Evolutionary conservation across 2,888 invertebrate species (phyloP).

Genomic region (Lobophora halterata): DNA sequence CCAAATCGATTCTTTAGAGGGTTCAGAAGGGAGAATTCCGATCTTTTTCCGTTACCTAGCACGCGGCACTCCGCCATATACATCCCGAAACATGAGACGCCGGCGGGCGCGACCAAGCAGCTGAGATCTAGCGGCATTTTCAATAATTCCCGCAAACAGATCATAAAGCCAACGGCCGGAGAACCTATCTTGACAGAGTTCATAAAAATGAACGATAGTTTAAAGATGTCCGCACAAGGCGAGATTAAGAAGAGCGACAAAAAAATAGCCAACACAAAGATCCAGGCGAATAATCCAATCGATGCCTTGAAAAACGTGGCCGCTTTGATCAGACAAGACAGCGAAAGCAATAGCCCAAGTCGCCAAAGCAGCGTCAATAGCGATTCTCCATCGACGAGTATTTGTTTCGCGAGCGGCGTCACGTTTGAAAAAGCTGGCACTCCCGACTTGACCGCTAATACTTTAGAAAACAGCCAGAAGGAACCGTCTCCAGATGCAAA

Average conservation of each 20-base stretch:
- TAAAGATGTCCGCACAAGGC: slow-evolving; percentile 69
- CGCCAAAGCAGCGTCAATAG: slow-evolving; percentile 69
- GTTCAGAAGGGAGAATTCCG: slow-evolving; percentile 91
- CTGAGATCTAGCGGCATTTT: slow-evolving; percentile 85
- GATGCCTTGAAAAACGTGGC: slow-evolving; percentile 72
- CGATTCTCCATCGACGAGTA: slow-evolving; percentile 70
- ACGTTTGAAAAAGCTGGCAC: slow-evolving; percentile 64
- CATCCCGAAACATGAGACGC: slow-evolving; percentile 80
- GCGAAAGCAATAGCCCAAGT: slow-evolving; percentile 56
- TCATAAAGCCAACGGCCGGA: slow-evolving; percentile 69
- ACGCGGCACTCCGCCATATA: slow-evolving; percentile 87
- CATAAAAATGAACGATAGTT: slow-evolving; percentile 78
- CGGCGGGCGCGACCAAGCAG: slow-evolving; percentile 69
- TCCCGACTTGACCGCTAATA: slow-evolving; percentile 63
- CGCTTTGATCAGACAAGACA: slow-evolving; percentile 66
- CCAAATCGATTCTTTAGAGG: slow-evolving; percentile 87
- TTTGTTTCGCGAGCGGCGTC: slow-evolving; percentile 57
- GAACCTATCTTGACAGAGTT: slow-evolving; percentile 88
- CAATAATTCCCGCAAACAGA: slow-evolving; percentile 83
- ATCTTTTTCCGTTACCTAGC: slow-evolving; percentile 88
- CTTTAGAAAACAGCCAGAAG: slow-evolving; percentile 50
- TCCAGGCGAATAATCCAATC: slow-evolving; percentile 56
- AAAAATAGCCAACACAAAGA: slow-evolving; percentile 49
- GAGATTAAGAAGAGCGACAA: slow-evolving; percentile 61
- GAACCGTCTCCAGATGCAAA: slow-evolving; percentile 43